Evolutionary conservation across 2,888 invertebrate species (phyloP).

Genomic region (Rhimphoctona megacephalus): DNA sequence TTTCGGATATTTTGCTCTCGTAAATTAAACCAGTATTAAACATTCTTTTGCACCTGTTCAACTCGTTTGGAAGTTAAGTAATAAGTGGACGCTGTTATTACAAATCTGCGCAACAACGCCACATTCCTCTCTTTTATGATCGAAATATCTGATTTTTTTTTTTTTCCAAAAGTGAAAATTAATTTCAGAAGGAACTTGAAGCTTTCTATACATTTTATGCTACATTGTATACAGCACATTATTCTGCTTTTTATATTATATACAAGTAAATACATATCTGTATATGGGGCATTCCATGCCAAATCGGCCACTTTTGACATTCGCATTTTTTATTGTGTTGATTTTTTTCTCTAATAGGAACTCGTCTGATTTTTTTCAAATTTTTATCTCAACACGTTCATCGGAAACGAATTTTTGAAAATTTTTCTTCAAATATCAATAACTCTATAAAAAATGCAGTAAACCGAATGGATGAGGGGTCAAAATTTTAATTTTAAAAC

Average conservation of each 20-base stretch:
- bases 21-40: background rate
- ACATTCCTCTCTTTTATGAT: background rate
- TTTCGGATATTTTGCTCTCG: background rate
- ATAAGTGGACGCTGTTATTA: background rate
- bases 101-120: background rate
- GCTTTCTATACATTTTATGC: background rate
- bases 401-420: no score
- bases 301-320: no score
- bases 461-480: no score
- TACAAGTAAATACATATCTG: background rate
- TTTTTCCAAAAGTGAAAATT: background rate
- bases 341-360: no score
- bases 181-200: background rate
- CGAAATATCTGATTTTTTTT: background rate
- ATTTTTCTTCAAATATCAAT: no score
- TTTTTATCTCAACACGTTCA: no score
- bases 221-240: background rate
- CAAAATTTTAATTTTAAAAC: no score
- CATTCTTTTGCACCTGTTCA: background rate
- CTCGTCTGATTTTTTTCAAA: no score
- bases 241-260: constrained; percentile 4
- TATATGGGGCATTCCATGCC: no score
- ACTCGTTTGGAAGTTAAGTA: background rate
- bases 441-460: no score
- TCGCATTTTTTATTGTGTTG: no score